A percentile compares a stretch with the other conserved stretches of the same genome.
phyloP scores from a whole-genome alignment of 2,113 vertebrate genomes.

The Hipposideros armiger region DNA sequence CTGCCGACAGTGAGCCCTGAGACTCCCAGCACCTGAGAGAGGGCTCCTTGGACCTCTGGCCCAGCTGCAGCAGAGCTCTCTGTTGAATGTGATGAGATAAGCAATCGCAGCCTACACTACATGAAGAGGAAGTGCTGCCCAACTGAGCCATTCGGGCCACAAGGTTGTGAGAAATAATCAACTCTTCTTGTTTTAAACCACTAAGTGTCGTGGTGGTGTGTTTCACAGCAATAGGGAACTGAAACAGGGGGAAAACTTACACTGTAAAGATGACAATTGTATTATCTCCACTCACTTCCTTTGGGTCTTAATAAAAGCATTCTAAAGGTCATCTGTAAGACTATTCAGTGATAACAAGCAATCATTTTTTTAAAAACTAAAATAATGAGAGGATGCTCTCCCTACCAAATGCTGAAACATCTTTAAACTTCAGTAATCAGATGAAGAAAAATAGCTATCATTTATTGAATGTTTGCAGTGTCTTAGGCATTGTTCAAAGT shows the following conservation, averaged over 20 bases:
- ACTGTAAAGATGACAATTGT: background rate
- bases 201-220: background rate
- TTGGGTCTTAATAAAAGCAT: background rate
- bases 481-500: background rate
- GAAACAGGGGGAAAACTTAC: background rate
- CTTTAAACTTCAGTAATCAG: background rate
- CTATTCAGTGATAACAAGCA: background rate
- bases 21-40: background rate
- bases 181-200: background rate
- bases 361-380: background rate
- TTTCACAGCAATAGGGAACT: background rate
- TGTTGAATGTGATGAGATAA: background rate
- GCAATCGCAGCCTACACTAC: background rate
- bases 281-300: background rate
- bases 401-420: background rate
- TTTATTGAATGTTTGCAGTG: background rate
- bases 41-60: background rate
- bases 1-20: background rate
- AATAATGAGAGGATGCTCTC: conserved; percentile 1
- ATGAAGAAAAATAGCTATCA: background rate
- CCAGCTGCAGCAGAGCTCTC: background rate
- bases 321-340: background rate
- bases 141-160: background rate
- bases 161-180: background rate
- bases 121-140: background rate